phyloP scores from a whole-genome alignment of 2,888 invertebrate species.

The Xylota sylvarum region DNA sequence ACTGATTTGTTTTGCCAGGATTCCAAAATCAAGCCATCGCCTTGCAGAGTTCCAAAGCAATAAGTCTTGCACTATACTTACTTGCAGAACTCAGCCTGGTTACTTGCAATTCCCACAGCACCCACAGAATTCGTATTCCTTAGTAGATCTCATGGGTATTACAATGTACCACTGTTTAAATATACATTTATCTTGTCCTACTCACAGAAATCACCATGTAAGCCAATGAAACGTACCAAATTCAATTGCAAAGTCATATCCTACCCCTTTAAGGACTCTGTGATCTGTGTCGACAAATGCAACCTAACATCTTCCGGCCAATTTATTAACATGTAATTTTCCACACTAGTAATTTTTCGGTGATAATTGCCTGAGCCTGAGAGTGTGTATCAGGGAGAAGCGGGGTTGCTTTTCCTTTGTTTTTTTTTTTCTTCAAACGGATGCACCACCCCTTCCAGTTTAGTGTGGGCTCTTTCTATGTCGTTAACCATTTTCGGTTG shows the following conservation, averaged over 20 bases:
- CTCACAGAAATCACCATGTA: constrained; percentile 46
- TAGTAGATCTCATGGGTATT: constrained; percentile 43
- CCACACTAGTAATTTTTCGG: constrained; percentile 79
- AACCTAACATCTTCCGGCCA: constrained; percentile 78
- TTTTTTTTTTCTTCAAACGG: not conserved
- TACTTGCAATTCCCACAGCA: not conserved
- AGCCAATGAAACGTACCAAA: constrained; percentile 58
- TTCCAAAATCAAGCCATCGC: too few species aligned
- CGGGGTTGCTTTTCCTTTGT: not conserved
- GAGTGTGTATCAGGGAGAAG: constrained; percentile 10
- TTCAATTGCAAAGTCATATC: constrained; percentile 64
- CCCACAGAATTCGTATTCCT: not conserved
- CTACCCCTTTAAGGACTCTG: constrained; percentile 44
- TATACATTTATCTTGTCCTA: constrained; percentile 31
- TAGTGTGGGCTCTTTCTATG: constrained; percentile 56
- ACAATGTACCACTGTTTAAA: constrained; percentile 42
- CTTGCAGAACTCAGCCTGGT: too few species aligned
- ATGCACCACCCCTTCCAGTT: constrained; percentile 50
- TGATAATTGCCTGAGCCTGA: constrained; percentile 72
- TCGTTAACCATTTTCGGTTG: constrained; percentile 70
- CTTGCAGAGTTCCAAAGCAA: too few species aligned
- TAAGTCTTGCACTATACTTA: too few species aligned
- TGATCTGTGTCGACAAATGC: constrained; percentile 31
- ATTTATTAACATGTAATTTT: constrained; percentile 80
- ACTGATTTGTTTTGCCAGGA: too few species aligned